Evolutionary conservation across 2,888 invertebrate genomes (phyloP).

Genomic region (Drosophila siamana): DNA sequence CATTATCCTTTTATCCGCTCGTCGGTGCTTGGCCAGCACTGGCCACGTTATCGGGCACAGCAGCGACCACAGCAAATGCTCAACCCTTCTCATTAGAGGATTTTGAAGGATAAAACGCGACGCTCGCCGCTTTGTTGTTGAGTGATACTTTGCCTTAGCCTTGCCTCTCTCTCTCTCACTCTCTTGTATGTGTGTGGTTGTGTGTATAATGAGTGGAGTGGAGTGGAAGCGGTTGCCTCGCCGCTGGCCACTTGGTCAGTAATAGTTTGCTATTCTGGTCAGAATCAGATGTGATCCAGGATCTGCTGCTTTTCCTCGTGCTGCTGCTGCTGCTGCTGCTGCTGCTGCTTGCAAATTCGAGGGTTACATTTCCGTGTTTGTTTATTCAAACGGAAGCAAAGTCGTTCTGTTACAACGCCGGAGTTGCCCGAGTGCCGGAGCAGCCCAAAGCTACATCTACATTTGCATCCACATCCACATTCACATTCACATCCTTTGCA

Average conservation of each 20-base stretch:
- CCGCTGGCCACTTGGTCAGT: slow-evolving; percentile 66
- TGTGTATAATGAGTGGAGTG: not conserved
- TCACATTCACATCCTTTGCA: slow-evolving; percentile 75
- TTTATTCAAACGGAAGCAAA: slow-evolving; percentile 81
- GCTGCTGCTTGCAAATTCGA: slow-evolving; percentile 51
- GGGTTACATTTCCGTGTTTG: slow-evolving; percentile 82
- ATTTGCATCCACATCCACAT: slow-evolving; percentile 53
- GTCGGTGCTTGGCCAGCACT: slow-evolving; percentile 67
- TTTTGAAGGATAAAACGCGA: slow-evolving; percentile 80
- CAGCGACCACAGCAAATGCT: slow-evolving; percentile 74
- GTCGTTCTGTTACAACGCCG: slow-evolving; percentile 82
- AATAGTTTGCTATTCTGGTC: slow-evolving; percentile 62
- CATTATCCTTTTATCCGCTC: slow-evolving; percentile 82
- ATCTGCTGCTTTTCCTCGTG: too few species aligned
- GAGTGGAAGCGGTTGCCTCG: slow-evolving; percentile 24
- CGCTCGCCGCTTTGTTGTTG: slow-evolving; percentile 74
- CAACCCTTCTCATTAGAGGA: slow-evolving; percentile 84
- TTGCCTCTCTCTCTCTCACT: not conserved
- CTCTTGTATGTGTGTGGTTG: too few species aligned
- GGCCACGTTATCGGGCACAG: slow-evolving; percentile 75
- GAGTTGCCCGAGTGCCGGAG: slow-evolving; percentile 14
- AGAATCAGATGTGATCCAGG: slow-evolving; percentile 22
- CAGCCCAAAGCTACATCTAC: slow-evolving; percentile 31
- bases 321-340: slow-evolving; percentile 25
- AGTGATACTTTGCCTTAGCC: slow-evolving; percentile 66